Evolutionary conservation across 2,888 invertebrate species (phyloP).

Genomic region (Pilophorus perplexus): DNA sequence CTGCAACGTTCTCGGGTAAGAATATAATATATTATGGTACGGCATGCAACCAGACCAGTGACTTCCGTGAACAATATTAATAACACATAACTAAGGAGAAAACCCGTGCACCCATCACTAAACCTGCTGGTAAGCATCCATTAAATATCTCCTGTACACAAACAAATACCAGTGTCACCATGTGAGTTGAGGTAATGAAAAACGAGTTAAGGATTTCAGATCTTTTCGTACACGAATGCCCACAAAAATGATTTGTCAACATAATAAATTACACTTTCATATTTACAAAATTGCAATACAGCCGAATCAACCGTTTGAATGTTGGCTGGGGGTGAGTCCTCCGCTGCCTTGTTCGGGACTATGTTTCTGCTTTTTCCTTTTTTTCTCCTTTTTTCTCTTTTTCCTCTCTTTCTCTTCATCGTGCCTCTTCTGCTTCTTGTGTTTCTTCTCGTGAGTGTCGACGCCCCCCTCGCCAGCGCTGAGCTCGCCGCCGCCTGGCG

Average conservation of each 20-base stretch:
- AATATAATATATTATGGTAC: too few relatives aligned
- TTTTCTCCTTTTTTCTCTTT: conserved; percentile 93
- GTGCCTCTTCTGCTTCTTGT: conserved; percentile 89
- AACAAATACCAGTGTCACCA: too few relatives aligned
- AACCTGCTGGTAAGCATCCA: too few relatives aligned
- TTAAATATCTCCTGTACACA: too few relatives aligned
- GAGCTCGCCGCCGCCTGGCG: conserved; percentile 68
- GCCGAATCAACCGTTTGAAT: conserved; percentile 53
- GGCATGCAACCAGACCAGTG: too few relatives aligned
- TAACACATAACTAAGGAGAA: too few relatives aligned
- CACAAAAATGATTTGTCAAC: not conserved
- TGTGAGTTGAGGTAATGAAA: too few relatives aligned
- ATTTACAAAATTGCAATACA: conserved; percentile 6
- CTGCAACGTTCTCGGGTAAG: too few relatives aligned
- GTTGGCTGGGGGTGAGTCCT: conserved; percentile 60
- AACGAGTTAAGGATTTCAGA: too few relatives aligned
- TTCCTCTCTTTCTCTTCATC: conserved; percentile 92
- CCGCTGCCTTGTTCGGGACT: conserved; percentile 80
- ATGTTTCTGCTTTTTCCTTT: conserved; percentile 90
- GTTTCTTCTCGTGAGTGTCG: conserved; percentile 90
- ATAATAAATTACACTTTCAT: conserved; percentile 14
- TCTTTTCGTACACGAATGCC: too few relatives aligned
- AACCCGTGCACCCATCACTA: too few relatives aligned
- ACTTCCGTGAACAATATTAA: too few relatives aligned
- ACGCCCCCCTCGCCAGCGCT: conserved; percentile 52